Evolutionary conservation across 2,888 invertebrate species (phyloP).

Genomic region (Germaria angustata): DNA sequence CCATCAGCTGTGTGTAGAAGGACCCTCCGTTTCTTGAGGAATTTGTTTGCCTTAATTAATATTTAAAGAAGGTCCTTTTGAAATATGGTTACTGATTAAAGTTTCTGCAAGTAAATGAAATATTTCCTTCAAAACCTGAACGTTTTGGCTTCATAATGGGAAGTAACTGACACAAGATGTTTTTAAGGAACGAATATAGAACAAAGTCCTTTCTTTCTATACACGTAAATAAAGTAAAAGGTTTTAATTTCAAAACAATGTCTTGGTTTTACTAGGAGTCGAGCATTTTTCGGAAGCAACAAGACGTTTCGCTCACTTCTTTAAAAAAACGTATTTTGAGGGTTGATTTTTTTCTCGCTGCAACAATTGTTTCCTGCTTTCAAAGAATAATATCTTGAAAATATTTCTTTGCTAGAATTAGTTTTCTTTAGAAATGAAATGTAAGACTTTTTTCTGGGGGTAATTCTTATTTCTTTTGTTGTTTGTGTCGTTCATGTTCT

Average conservation of each 20-base stretch:
- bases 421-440: slow-evolving; percentile 3
- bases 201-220: neutral
- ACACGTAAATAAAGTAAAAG: neutral
- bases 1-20: no score
- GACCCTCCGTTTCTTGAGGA: no score
- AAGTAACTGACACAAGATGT: slow-evolving; percentile 10
- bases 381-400: neutral
- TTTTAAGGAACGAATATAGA: neutral
- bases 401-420: neutral
- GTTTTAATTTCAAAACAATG: slow-evolving; percentile 29
- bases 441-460: neutral
- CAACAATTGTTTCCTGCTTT: neutral
- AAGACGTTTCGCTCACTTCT: slow-evolving; percentile 30
- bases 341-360: slow-evolving; percentile 10
- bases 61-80: no score
- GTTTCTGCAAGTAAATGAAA: no score
- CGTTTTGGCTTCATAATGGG: neutral
- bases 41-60: no score
- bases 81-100: no score
- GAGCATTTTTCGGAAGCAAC: slow-evolving; percentile 17
- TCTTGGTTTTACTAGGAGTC: slow-evolving; percentile 30
- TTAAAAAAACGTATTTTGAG: neutral
- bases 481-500: neutral
- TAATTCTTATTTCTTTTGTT: neutral
- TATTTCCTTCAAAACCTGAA: neutral